Conservation (phyloP, 1,140 invertebrate species). For the Trinorchestia longiramus region DNA sequence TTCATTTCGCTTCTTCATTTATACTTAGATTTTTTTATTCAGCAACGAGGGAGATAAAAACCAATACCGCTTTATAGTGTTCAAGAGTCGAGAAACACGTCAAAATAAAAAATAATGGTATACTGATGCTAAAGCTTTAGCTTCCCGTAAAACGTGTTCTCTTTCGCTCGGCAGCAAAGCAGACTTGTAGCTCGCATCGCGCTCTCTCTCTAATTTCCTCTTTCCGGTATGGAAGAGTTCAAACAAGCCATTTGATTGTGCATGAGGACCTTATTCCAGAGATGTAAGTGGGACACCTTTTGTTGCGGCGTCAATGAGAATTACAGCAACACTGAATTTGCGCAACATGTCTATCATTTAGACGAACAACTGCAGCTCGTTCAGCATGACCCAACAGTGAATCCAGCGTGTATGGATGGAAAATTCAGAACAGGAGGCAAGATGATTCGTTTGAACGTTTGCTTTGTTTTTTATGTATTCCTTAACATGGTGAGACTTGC, state of each 20-base stretch:
- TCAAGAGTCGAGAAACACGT: background rate
- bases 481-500: too few relatives aligned
- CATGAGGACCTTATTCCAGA: background rate
- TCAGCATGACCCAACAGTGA: background rate
- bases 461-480: too few relatives aligned
- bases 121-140: background rate
- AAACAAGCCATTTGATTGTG: constrained; percentile 1
- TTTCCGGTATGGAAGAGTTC: background rate
- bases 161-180: background rate
- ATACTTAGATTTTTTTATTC: background rate
- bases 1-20: background rate
- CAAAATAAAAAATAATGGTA: background rate
- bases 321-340: background rate
- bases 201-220: background rate
- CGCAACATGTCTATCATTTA: background rate
- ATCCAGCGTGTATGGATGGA: background rate
- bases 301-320: background rate
- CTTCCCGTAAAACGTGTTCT: background rate
- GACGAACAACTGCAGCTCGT: background rate
- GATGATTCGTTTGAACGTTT: background rate
- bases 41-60: background rate
- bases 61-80: background rate
- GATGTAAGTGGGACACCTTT: background rate
- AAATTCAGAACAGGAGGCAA: background rate
- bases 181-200: background rate